phyloP scores from a whole-genome alignment of 2,797 vertebrate species.

The Galagoides demidoff region DNA sequence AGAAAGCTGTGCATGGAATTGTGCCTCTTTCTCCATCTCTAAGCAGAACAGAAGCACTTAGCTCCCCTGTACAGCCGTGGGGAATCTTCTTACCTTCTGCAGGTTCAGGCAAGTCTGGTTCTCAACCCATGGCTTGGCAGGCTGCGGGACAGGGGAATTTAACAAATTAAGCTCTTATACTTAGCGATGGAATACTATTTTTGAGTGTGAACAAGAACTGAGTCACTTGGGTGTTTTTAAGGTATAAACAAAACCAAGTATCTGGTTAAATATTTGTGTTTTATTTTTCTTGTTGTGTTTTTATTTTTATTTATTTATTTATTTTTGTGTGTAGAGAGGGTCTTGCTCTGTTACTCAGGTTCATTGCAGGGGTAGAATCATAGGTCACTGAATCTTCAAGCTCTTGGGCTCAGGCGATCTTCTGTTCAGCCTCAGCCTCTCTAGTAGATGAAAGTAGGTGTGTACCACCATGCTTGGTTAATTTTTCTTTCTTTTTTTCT shows the following conservation, averaged over 20 bases:
- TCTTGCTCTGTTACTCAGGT: background rate
- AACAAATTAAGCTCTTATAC: conserved; percentile 23
- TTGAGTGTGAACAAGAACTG: conserved; percentile 12
- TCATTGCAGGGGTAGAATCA: background rate
- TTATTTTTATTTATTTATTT: background rate
- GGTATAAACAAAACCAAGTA: conserved; percentile 28
- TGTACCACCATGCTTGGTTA: background rate
- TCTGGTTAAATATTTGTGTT: background rate
- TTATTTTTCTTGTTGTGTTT: background rate
- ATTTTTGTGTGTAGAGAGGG: background rate
- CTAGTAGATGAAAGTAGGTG: background rate
- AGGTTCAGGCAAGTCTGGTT: conserved; percentile 55
- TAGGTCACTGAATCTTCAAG: background rate
- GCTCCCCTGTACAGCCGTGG: background rate
- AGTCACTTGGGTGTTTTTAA: conserved; percentile 30
- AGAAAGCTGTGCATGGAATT: background rate
- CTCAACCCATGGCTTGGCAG: conserved; percentile 39
- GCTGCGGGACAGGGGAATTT: background rate
- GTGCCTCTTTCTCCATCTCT: background rate
- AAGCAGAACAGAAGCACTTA: background rate
- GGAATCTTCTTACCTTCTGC: background rate
- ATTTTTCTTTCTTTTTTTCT: background rate
- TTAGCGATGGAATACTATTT: background rate
- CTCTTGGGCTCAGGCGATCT: background rate
- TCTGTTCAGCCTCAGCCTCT: background rate